Evolutionary conservation across 2,797 vertebrate genomes (phyloP).

Genomic region (Falco cherrug): DNA sequence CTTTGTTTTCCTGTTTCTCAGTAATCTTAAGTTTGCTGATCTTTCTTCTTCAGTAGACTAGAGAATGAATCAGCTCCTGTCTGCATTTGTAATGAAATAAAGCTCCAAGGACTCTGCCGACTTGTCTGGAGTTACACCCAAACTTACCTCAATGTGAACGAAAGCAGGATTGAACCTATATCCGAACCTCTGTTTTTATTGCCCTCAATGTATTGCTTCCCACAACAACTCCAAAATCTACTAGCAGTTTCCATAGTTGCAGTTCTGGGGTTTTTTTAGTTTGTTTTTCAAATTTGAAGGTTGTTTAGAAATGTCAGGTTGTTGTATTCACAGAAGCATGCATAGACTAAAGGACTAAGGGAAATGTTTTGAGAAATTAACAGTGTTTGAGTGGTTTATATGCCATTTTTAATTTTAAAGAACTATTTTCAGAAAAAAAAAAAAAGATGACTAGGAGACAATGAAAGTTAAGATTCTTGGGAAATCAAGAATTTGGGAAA

Average conservation of each 20-base stretch:
- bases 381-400: background rate
- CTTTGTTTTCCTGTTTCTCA: background rate
- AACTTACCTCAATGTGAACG: background rate
- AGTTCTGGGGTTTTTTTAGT: background rate
- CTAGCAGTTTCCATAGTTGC: background rate
- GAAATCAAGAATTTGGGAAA: background rate
- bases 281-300: background rate
- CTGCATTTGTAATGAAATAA: background rate
- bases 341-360: background rate
- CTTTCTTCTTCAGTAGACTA: background rate
- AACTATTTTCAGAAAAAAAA: background rate
- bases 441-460: background rate
- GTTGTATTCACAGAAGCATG: background rate
- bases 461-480: background rate
- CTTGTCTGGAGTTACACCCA: background rate
- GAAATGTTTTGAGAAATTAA: background rate
- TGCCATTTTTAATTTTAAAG: background rate
- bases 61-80: background rate
- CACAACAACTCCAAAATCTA: background rate
- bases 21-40: background rate
- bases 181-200: background rate
- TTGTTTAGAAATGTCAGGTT: background rate
- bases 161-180: background rate
- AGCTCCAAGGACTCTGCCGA: background rate
- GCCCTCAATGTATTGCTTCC: background rate